Percentiles rank a stretch among this genome's conserved stretches.
Evolutionary conservation across 2,797 vertebrate species (phyloP).

Genomic region (Onychomys arenicola): DNA sequence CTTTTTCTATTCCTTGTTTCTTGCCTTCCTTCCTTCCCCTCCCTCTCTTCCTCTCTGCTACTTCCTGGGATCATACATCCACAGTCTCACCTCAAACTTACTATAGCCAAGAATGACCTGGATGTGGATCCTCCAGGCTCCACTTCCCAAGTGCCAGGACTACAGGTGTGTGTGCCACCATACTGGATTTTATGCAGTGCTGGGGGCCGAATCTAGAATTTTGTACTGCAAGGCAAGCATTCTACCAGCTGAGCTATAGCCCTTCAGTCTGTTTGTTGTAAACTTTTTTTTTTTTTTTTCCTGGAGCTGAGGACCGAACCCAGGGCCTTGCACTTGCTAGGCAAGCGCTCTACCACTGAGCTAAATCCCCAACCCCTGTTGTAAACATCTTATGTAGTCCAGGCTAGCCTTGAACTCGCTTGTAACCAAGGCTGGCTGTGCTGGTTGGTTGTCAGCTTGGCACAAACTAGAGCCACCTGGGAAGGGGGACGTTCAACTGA

Average conservation of each 20-base stretch:
- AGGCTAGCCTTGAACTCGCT: not conserved
- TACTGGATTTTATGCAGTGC: not conserved
- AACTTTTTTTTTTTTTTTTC: too few species aligned
- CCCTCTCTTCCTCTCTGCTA: too few species aligned
- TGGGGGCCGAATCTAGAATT: not conserved
- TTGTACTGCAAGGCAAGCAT: not conserved
- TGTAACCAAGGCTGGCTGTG: not conserved
- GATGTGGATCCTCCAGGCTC: not conserved
- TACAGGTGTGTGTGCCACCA: not conserved
- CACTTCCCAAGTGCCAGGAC: not conserved
- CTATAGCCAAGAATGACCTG: not conserved
- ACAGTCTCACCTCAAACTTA: not conserved
- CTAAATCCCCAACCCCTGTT: too few species aligned
- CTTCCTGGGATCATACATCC: not conserved
- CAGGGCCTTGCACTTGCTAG: not conserved
- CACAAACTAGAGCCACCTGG: not conserved
- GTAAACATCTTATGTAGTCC: not conserved
- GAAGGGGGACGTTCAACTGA: not conserved
- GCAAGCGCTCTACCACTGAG: too few species aligned
- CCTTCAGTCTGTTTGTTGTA: not conserved
- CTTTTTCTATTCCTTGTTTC: not conserved
- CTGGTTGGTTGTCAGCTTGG: not conserved
- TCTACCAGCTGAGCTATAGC: not conserved
- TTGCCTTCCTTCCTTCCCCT: not conserved
- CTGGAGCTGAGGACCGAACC: not conserved